Evolutionary conservation across 1,140 invertebrate genomes (phyloP).

Genomic region (Steinernema khuongi): DNA sequence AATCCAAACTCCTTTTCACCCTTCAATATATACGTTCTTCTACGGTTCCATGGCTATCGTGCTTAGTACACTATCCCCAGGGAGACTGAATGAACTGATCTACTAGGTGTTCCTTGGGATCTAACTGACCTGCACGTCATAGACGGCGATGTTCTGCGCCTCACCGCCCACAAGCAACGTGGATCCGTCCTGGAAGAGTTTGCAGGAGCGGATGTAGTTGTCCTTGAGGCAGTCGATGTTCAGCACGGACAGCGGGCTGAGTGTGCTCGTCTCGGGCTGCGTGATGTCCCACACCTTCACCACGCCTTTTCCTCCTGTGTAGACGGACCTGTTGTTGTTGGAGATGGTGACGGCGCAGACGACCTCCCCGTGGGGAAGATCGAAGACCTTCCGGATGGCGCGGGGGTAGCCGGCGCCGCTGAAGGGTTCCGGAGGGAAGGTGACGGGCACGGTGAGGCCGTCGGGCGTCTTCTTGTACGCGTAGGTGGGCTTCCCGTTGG

Average conservation of each 20-base stretch:
- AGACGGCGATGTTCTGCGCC: conserved; percentile 88
- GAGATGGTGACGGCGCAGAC: conserved; percentile 80
- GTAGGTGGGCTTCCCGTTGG: conserved; percentile 67
- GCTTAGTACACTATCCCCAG: too few species aligned
- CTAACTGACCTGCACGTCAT: conserved; percentile 73
- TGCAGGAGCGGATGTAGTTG: conserved; percentile 94
- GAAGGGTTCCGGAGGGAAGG: conserved; percentile 88
- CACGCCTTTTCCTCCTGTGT: conserved; percentile 97
- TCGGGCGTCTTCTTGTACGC: conserved; percentile 84
- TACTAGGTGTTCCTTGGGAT: not conserved
- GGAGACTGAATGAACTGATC: conserved; percentile 13
- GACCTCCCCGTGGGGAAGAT: conserved; percentile 86
- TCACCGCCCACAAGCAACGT: conserved; percentile 94
- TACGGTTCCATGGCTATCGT: too few species aligned
- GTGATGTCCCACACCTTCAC: conserved; percentile 75
- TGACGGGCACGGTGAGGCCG: conserved; percentile 78
- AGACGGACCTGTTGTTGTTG: conserved; percentile 84
- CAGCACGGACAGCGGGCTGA: conserved; percentile 79
- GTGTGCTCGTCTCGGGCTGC: conserved; percentile 65
- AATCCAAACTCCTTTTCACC: too few species aligned
- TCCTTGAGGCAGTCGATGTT: conserved; percentile 76
- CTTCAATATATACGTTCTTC: too few species aligned
- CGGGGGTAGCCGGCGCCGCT: conserved; percentile 80
- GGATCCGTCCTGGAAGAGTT: conserved; percentile 86
- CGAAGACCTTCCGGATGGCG: conserved; percentile 69